Evolutionary conservation across 2,888 invertebrate genomes (phyloP).

Genomic region (Dryomyza anilis): DNA sequence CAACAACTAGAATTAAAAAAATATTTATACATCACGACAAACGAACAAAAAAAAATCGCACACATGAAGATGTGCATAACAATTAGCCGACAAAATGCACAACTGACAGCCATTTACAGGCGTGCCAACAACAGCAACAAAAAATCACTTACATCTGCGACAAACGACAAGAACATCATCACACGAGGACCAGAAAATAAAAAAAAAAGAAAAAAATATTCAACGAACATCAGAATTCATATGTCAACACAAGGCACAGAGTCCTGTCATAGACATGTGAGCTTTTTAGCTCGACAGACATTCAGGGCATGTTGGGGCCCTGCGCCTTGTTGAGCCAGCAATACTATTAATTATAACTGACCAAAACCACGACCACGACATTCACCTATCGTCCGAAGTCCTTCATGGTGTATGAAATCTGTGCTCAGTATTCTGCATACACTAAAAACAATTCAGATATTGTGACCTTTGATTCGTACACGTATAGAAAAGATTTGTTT

Average conservation of each 20-base stretch:
- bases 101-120: slow-evolving; percentile 17
- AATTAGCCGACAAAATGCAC: slow-evolving; percentile 43
- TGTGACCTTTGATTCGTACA: too few relatives aligned
- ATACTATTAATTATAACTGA: not conserved
- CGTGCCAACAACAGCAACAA: slow-evolving; percentile 31
- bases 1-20: too few relatives aligned
- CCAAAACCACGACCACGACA: too few relatives aligned
- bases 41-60: too few relatives aligned
- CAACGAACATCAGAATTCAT: slow-evolving; percentile 26
- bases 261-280: slow-evolving; percentile 1
- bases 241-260: slow-evolving; percentile 12
- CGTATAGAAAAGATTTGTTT: too few relatives aligned
- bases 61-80: slow-evolving; percentile 40
- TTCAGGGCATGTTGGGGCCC: too few relatives aligned
- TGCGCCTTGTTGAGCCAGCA: not conserved
- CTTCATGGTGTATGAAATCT: too few relatives aligned
- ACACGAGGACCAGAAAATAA: slow-evolving; percentile 4
- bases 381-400: too few relatives aligned
- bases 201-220: not conserved
- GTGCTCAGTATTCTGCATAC: not conserved
- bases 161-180: slow-evolving; percentile 9
- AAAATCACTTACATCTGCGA: slow-evolving; percentile 46
- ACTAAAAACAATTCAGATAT: not conserved
- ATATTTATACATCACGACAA: too few relatives aligned
- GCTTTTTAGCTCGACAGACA: too few relatives aligned